Base-by-base conservation (phyloP, 2,888 invertebrate species). In the Protodeltote pygarga region DNA sequence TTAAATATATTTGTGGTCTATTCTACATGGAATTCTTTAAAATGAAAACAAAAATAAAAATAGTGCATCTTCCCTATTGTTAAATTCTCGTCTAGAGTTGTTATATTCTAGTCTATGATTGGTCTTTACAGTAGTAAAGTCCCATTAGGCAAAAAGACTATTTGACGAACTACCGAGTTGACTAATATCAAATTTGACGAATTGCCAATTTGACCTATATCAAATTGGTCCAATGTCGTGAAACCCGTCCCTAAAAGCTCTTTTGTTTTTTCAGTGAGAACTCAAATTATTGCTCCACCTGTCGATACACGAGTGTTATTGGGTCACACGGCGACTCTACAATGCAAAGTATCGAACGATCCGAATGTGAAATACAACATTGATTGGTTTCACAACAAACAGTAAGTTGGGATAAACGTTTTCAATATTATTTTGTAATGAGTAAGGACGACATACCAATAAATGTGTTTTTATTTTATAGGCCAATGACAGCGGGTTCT, bases 271-370 rank as follows among this genome's bases (percentile, higher is more conserved):
- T 58, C 89, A 97, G 98, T 98, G 77, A 94, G 97, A 71, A 98
- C 98, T 5, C 97, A 98, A 92, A 98, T 99, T 73, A 95, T 97
- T 58, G 96, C 97, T 69, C 98, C 98, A 40, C 98, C 98, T 38
- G 97, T 96, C 55, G 97, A 98, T 82, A 97, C 97, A 15, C 95
- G 96, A 57, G 97, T 98, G 14, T 94, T 99, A 54, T 93, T 99
- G 52, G 98, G 99, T 13, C 96, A 98, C 68, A 98, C 97, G 37
- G 98, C 98, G 8, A 96, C 97, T 29, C 92, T 99, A 63, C 97
- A 97, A 79, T 99, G 99, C 90, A 97, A 97, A 92, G 97, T 99
- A 51, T 97, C 97, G 21, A 97, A 96, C 75, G 98, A 99, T 88
- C 96, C 97, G 31, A 95, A 95, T 58, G 97, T 98, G 27, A 95